These are phyloP conservation scores for Isurus oxyrinchus DNA, from an alignment of 2,113 vertebrate species.

Conservation along the genomic window DNA sequence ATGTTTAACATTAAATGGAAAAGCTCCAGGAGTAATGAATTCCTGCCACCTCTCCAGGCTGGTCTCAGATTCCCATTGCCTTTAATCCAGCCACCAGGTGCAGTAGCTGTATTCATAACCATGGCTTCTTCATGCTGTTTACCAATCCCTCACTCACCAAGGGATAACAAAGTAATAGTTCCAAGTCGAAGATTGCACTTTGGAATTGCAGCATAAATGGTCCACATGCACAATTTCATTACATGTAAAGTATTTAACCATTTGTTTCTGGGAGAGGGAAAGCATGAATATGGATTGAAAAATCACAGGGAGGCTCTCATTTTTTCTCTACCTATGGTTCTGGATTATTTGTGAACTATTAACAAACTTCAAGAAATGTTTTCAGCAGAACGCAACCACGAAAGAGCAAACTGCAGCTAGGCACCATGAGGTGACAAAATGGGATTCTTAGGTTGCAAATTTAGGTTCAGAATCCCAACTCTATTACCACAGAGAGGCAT, in stretches of 20 bases:
- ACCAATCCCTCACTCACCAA: no score
- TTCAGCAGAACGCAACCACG: background rate
- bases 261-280: background rate
- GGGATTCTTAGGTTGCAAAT: background rate
- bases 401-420: background rate
- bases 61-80: background rate
- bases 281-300: background rate
- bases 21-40: background rate
- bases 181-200: background rate
- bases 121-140: background rate
- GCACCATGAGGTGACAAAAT: background rate
- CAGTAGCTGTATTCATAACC: background rate
- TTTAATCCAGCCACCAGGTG: background rate
- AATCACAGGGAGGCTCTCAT: background rate
- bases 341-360: background rate
- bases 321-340: background rate
- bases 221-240: background rate
- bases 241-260: background rate
- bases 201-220: background rate
- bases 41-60: background rate
- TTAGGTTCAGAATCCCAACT: background rate
- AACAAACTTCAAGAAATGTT: background rate
- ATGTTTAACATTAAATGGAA: background rate
- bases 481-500: background rate
- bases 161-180: background rate